Conservation (phyloP, 2,888 invertebrate species). For the Lamproptera curius region DNA sequence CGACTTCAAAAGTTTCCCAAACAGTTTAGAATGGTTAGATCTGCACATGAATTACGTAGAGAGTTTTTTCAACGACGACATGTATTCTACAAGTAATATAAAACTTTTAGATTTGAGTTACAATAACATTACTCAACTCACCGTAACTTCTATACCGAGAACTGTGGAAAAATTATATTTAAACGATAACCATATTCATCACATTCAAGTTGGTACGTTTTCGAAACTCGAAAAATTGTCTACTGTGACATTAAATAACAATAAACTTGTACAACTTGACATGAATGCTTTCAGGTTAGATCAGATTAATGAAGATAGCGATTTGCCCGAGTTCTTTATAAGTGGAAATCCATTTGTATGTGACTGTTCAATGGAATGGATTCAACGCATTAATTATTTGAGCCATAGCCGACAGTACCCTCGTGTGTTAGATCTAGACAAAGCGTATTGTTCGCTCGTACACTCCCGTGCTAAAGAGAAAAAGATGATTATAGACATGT, state of each 20-base stretch:
- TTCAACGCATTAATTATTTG: conserved; percentile 87
- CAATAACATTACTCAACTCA: conserved; percentile 83
- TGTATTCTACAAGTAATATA: conserved; percentile 76
- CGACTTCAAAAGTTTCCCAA: conserved; percentile 86
- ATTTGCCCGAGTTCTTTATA: conserved; percentile 88
- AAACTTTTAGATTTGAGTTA: conserved; percentile 86
- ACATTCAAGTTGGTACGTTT: conserved; percentile 84
- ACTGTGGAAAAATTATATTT: conserved; percentile 85
- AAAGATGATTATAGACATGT: conserved; percentile 83
- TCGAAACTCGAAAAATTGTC: conserved; percentile 82
- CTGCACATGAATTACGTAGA: conserved; percentile 86
- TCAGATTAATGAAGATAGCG: conserved; percentile 81
- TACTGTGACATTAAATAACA: conserved; percentile 86
- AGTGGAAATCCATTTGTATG: conserved; percentile 91
- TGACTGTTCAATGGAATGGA: conserved; percentile 93
- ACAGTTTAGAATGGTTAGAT: conserved; percentile 87
- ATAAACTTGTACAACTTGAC: conserved; percentile 85
- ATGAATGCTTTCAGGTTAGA: conserved; percentile 84
- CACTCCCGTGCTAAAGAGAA: conserved; percentile 83
- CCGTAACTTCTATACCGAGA: conserved; percentile 83
- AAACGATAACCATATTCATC: conserved; percentile 85
- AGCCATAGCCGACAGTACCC: conserved; percentile 87
- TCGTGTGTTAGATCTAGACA: conserved; percentile 87
- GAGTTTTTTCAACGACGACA: conserved; percentile 77
- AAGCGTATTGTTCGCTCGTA: conserved; percentile 85